A percentile compares a stretch with the other conserved stretches of the same genome.
Evolutionary conservation across 2,113 vertebrate species (phyloP).

Genomic region (Alligator sinensis): DNA sequence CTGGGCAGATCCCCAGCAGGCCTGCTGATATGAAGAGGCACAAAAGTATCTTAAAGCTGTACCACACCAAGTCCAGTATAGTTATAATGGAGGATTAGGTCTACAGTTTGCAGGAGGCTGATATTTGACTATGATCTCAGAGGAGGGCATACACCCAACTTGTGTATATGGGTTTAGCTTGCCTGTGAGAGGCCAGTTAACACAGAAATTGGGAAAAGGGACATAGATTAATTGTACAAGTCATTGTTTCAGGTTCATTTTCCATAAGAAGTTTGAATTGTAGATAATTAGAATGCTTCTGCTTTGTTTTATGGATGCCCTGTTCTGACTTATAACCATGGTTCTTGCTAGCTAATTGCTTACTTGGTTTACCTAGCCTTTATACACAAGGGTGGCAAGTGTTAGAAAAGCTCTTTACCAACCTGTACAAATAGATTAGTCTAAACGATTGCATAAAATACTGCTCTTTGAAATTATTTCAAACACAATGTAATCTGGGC

Average conservation of each 20-base stretch:
- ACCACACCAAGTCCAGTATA: neutral
- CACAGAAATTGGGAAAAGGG: constrained; percentile 8
- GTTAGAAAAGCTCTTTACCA: neutral
- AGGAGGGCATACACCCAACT: neutral
- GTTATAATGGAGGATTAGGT: neutral
- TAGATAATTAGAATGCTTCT: neutral
- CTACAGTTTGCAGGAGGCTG: neutral
- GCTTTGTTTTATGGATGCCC: neutral
- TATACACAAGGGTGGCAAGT: neutral
- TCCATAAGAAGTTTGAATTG: too few relatives aligned
- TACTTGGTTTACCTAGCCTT: neutral
- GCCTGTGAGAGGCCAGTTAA: neutral
- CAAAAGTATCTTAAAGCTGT: neutral
- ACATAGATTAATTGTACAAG: neutral
- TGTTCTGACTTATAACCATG: neutral
- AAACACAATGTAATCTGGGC: neutral
- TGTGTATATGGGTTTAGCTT: neutral
- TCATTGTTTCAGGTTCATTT: neutral
- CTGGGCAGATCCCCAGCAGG: neutral
- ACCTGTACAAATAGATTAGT: neutral
- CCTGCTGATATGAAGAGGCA: neutral
- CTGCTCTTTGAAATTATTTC: neutral
- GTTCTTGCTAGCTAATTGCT: neutral
- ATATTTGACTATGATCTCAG: neutral
- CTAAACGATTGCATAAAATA: neutral